Percentiles rank a stretch among this genome's conserved stretches.
These are phyloP conservation scores for Abrostola triplasia DNA, from an alignment of 2,888 invertebrate species.

Conservation along the genomic window DNA sequence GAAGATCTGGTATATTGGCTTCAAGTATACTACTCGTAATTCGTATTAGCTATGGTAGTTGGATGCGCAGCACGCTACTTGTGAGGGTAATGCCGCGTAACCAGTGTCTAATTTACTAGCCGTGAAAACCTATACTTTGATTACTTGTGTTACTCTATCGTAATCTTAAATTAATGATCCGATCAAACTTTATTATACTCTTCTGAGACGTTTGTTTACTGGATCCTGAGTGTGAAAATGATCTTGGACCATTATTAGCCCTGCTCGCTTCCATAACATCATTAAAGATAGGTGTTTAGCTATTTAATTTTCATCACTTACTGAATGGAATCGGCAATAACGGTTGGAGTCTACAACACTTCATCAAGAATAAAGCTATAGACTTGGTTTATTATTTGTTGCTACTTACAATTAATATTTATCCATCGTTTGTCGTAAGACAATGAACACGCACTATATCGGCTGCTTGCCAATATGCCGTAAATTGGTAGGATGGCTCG, in stretches of 20 bases:
- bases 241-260: conserved; percentile 9
- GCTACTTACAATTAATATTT: conserved; percentile 37
- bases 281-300: conserved; percentile 29
- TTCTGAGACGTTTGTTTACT: conserved; percentile 23
- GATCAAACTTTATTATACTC: conserved; percentile 13
- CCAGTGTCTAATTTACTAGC: background rate
- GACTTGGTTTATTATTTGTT: conserved; percentile 23
- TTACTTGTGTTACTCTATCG: conserved; percentile 1
- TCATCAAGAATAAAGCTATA: conserved; percentile 8
- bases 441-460: conserved; percentile 69
- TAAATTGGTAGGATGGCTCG: conserved; percentile 83
- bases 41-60: background rate
- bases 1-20: too few relatives aligned
- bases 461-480: conserved; percentile 82
- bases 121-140: conserved; percentile 8
- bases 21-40: background rate
- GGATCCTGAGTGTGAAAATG: conserved; percentile 12
- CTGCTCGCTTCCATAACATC: background rate
- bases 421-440: conserved; percentile 52
- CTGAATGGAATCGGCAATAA: conserved; percentile 29
- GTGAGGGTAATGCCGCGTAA: conserved; percentile 24
- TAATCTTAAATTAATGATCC: conserved; percentile 19
- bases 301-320: conserved; percentile 32
- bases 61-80: background rate
- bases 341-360: conserved; percentile 21